Conservation (phyloP, 2,888 invertebrate genomes). For the Girardia tigrina region DNA sequence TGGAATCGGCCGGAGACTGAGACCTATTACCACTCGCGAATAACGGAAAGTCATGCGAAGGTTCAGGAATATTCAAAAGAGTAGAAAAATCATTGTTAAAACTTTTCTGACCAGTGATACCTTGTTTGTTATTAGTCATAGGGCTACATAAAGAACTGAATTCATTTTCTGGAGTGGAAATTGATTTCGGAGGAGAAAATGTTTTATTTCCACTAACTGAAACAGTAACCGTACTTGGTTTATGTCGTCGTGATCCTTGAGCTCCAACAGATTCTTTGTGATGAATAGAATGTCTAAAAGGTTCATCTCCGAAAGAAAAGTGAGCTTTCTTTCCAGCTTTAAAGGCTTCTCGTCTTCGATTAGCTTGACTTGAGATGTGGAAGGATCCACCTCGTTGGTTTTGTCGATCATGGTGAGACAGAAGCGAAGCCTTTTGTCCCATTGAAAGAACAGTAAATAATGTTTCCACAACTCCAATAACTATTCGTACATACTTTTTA, state of each 20-base stretch:
- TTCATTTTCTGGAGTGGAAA: neutral
- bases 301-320: neutral
- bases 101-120: neutral
- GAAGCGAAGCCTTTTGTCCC: conserved; percentile 13
- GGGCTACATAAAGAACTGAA: neutral
- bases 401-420: conserved; percentile 1
- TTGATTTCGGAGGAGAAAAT: neutral
- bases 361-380: conserved; percentile 10
- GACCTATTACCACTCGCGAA: neutral
- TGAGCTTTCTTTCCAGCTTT: neutral
- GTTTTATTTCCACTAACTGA: neutral
- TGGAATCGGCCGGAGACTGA: neutral
- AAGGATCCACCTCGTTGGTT: conserved; percentile 4
- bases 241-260: neutral
- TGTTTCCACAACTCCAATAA: neutral
- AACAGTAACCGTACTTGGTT: neutral
- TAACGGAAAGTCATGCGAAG: neutral
- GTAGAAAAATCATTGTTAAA: neutral
- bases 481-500: neutral
- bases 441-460: neutral
- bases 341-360: conserved; percentile 2
- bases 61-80: neutral
- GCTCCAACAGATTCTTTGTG: neutral
- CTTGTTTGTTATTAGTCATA: neutral
- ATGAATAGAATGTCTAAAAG: conserved; percentile 8